phyloP scores from a whole-genome alignment of 2,797 vertebrate species.

The Hozukius guyotensis region DNA sequence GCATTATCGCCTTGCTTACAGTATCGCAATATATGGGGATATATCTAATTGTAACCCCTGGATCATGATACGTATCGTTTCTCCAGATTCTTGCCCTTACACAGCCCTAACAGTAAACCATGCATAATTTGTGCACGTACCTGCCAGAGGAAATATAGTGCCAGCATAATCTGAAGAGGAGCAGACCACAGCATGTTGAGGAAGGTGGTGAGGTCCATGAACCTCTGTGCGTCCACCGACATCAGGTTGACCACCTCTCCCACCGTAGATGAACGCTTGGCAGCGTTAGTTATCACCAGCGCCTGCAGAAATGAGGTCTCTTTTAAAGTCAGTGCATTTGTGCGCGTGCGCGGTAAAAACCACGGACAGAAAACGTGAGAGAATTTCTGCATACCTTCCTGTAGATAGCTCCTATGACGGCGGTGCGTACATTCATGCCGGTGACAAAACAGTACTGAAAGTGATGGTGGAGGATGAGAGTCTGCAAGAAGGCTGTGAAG shows the following conservation, averaged over 20 bases:
- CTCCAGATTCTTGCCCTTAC: not conserved
- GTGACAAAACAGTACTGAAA: constrained; percentile 91
- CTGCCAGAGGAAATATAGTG: constrained; percentile 96
- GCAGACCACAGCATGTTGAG: constrained; percentile 97
- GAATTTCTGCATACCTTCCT: constrained; percentile 86
- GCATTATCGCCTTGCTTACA: not conserved
- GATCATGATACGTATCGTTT: not conserved
- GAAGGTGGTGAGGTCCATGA: constrained; percentile 91
- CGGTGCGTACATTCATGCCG: constrained; percentile 91
- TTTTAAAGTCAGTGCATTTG: not conserved
- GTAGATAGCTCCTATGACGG: constrained; percentile 91
- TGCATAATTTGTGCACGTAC: constrained; percentile 64
- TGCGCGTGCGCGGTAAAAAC: not conserved
- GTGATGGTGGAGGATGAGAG: constrained; percentile 91
- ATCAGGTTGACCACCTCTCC: constrained; percentile 97
- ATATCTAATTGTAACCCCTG: not conserved
- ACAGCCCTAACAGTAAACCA: not conserved
- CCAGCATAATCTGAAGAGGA: constrained; percentile 92
- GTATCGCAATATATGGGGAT: not conserved
- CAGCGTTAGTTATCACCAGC: constrained; percentile 92
- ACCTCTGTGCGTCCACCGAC: constrained; percentile 96
- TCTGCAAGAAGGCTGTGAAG: constrained; percentile 88
- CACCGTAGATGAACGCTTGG: constrained; percentile 90
- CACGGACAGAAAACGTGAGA: not conserved
- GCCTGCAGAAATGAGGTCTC: constrained; percentile 79